Evolutionary conservation across 2,888 invertebrate genomes (phyloP).

Genomic region (Agrochola litura): DNA sequence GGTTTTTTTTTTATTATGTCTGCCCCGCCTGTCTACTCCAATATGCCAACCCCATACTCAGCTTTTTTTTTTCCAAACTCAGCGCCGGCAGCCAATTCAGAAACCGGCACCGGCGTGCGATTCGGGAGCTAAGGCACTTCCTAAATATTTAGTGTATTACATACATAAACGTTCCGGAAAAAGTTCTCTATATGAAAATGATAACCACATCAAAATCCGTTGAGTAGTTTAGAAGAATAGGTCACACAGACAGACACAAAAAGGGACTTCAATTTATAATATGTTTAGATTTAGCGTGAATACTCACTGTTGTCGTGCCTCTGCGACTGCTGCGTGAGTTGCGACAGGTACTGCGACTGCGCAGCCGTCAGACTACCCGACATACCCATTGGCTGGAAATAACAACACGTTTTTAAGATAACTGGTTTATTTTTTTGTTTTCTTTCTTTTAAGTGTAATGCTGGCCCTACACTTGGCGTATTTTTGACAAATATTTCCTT

Average conservation of each 20-base stretch:
- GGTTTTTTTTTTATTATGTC: too few relatives aligned
- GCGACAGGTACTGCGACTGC: conserved; percentile 92
- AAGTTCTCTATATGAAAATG: not conserved
- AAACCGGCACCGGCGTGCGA: too few relatives aligned
- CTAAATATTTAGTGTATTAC: not conserved
- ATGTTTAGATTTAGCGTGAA: not conserved
- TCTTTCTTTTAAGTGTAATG: not conserved
- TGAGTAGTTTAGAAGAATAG: not conserved
- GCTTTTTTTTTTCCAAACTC: too few relatives aligned
- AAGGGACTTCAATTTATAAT: not conserved
- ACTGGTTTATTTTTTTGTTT: not conserved
- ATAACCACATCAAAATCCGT: not conserved
- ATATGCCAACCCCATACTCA: too few relatives aligned
- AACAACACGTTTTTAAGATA: not conserved
- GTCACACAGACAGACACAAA: not conserved
- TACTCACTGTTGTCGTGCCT: conserved; percentile 82
- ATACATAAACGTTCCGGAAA: not conserved
- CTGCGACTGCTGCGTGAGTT: conserved; percentile 87
- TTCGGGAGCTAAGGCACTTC: too few relatives aligned
- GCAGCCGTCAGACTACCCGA: conserved; percentile 91
- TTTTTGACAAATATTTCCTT: too few relatives aligned
- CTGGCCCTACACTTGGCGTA: not conserved
- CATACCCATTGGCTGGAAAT: conserved; percentile 89
- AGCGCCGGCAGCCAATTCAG: too few relatives aligned
- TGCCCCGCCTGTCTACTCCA: too few relatives aligned